Evolutionary conservation across 1,140 invertebrate genomes (phyloP).

Genomic region (Drosophila albomicans): DNA sequence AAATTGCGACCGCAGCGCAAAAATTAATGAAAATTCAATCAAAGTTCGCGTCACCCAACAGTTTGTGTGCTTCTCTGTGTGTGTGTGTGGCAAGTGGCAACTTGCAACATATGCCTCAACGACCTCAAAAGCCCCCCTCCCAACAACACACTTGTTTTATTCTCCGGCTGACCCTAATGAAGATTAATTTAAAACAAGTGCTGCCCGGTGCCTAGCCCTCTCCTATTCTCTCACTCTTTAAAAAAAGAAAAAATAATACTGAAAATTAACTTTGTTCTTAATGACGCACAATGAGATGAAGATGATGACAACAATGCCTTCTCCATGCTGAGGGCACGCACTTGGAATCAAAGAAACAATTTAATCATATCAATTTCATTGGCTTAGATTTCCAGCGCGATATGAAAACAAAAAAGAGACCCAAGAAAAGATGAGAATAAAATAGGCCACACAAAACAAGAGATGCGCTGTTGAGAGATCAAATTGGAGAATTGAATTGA

Average conservation of each 20-base stretch:
- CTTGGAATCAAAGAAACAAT: constrained; percentile 44
- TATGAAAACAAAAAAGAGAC: constrained; percentile 22
- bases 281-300: constrained; percentile 40
- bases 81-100: constrained; percentile 20
- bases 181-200: constrained; percentile 79
- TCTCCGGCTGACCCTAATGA: constrained; percentile 72
- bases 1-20: constrained; percentile 66
- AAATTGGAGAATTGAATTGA: neutral
- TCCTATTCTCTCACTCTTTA: constrained; percentile 28
- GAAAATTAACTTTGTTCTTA: constrained; percentile 28
- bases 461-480: constrained; percentile 21
- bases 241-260: constrained; percentile 27
- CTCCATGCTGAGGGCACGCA: neutral
- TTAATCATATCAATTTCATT: constrained; percentile 60
- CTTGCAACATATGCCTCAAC: constrained; percentile 56
- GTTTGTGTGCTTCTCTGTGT: neutral
- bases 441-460: neutral
- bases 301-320: constrained; percentile 40
- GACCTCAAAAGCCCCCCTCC: constrained; percentile 20
- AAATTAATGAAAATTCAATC: constrained; percentile 82
- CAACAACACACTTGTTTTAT: constrained; percentile 33
- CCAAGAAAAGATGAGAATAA: neutral
- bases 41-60: constrained; percentile 58
- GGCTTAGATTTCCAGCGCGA: constrained; percentile 50
- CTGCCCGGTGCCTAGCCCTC: constrained; percentile 21